These are phyloP conservation scores for Pampusana beccarii DNA, from an alignment of 2,113 vertebrate genomes.

Conservation along the genomic window DNA sequence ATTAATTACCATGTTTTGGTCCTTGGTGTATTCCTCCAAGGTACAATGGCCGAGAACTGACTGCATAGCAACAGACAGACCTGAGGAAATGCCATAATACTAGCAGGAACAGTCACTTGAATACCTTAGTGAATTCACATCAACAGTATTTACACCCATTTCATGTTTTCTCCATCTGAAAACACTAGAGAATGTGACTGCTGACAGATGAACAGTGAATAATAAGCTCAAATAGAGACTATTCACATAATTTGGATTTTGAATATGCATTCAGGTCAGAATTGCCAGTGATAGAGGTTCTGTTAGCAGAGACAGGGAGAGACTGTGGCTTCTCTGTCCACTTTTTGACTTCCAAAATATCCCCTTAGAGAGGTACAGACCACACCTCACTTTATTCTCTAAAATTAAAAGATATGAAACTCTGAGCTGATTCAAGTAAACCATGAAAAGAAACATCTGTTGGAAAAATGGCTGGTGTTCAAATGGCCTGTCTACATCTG, in stretches of 20 bases:
- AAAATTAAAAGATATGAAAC: neutral
- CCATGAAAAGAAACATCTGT: neutral
- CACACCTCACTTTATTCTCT: neutral
- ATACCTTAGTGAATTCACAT: neutral
- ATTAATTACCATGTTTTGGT: neutral
- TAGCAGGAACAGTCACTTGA: neutral
- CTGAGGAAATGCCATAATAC: neutral
- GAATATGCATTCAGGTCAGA: constrained; percentile 1
- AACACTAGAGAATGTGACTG: neutral
- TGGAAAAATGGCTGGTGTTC: neutral
- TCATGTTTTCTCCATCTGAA: neutral
- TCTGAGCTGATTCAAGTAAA: neutral
- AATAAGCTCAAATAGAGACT: neutral
- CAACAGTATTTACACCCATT: neutral
- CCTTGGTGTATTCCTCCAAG: neutral
- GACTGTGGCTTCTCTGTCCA: neutral
- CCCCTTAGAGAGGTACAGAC: neutral
- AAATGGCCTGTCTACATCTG: neutral
- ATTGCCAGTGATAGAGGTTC: neutral
- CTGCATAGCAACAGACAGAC: neutral
- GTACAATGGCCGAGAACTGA: neutral
- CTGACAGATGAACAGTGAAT: neutral
- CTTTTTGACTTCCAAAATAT: neutral
- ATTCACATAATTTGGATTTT: neutral
- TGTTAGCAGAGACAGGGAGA: neutral